phyloP scores from a whole-genome alignment of 2,113 vertebrate species.

The Gymnorhina tibicen region DNA sequence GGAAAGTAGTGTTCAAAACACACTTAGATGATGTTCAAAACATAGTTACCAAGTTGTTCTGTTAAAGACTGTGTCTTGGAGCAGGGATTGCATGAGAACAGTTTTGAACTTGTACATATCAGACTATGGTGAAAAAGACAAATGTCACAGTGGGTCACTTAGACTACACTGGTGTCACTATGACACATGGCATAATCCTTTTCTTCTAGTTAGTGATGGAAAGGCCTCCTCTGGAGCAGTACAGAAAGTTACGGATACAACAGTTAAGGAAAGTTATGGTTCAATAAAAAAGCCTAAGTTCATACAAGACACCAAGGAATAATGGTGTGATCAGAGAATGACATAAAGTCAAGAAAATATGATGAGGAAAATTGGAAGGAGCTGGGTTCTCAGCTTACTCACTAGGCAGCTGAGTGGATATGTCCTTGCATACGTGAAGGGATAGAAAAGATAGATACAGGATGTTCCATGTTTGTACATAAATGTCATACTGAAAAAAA shows the following conservation, averaged over 20 bases:
- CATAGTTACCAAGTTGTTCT: not conserved
- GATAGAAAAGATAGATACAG: not conserved
- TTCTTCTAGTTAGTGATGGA: not conserved
- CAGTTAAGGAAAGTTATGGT: not conserved
- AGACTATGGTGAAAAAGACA: not conserved
- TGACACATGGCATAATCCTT: not conserved
- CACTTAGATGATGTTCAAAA: not conserved
- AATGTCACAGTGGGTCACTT: not conserved
- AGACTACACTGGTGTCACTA: not conserved
- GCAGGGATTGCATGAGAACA: not conserved
- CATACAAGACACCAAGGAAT: not conserved
- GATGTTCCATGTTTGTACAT: not conserved
- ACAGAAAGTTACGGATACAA: not conserved
- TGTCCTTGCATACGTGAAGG: rapidly evolving
- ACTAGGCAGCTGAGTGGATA: not conserved
- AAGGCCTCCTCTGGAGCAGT: not conserved
- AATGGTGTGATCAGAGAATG: not conserved
- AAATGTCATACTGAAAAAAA: not conserved
- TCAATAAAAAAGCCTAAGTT: not conserved
- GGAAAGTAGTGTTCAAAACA: not conserved
- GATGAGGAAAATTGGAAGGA: not conserved
- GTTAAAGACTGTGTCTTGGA: not conserved
- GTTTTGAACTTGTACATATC: not conserved
- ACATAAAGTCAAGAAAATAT: not conserved
- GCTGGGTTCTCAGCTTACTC: not conserved